Evolutionary conservation across 2,113 vertebrate genomes (phyloP).

Genomic region (Scolopax mira): DNA sequence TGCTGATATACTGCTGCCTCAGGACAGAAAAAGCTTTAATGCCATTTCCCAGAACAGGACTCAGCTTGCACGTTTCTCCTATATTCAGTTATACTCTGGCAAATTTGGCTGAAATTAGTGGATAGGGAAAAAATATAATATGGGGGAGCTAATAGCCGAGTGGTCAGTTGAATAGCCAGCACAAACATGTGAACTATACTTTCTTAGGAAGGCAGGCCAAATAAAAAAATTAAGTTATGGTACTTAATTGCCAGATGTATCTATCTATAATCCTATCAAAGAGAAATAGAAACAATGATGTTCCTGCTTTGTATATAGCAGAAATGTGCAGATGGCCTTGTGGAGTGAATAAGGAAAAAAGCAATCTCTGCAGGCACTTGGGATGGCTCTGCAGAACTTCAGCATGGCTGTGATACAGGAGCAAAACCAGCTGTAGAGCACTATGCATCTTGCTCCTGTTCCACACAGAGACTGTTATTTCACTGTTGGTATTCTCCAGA

Average conservation of each 20-base stretch:
- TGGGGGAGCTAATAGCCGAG: not conserved
- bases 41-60: not conserved
- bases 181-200: not conserved
- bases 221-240: not conserved
- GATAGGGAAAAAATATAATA: not conserved
- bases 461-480: not conserved
- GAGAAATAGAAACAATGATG: not conserved
- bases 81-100: not conserved
- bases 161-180: not conserved
- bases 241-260: not conserved
- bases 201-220: not conserved
- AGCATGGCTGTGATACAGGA: not conserved
- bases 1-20: not conserved
- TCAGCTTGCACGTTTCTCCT: not conserved
- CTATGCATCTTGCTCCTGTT: not conserved
- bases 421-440: not conserved
- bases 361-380: not conserved
- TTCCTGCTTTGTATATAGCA: not conserved
- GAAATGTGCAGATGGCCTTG: not conserved
- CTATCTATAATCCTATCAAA: not conserved
- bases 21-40: not conserved
- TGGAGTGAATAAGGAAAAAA: not conserved
- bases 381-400: not conserved
- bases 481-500: not conserved
- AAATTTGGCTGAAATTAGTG: not conserved